Evolutionary conservation across 2,113 vertebrate genomes (phyloP), one percentile per base, ranked within the genome.

Genomic region (Rhizomys pruinosus): DNA sequence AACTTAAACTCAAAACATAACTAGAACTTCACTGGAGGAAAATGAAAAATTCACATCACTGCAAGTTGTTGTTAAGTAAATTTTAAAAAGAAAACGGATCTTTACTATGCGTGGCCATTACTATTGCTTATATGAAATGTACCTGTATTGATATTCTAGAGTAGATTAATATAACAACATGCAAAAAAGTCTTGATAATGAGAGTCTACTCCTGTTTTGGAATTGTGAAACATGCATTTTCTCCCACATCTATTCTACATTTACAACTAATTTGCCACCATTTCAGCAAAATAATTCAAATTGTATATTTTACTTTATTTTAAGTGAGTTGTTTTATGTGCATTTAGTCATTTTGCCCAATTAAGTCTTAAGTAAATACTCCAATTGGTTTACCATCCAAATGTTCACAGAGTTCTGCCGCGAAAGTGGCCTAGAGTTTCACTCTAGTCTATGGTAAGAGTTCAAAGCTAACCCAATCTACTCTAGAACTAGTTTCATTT

Each of bases 121-220:
- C 89, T 74, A 95, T 92, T 96, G 66, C 93, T 19, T 89, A 52
- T 78, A 94, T 94, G 94, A 71, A 80, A 89, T 69, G 95, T 96
- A 89, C 76, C 91, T 81, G 47, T 97, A 42, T 96, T 80, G 95
- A 87, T 84, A 68, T 64, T 94, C 72, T 82, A 89, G 19, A 97
- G 87, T 79, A 72, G 55, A 93, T 86, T 69, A 97, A 72, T 93
- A 94, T 15, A 94, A 68, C 44, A 96, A 87, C 74, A 96, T 59
- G 74, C 72, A 97, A 94, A 96, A 96, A 78, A 77, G 71, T 19
- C 55, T 93, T 72, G 72, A 93, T 71, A 94, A 39, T 76, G 59
- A 82, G 0, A 86, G 27, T 57, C 37, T 89, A 13, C 63, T 93
- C 69, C 81, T 6, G 17, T 72, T 87, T 89, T 13, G 13, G 91